Evolutionary conservation across 2,797 vertebrate species (phyloP).

Genomic region (Mallotus villosus): DNA sequence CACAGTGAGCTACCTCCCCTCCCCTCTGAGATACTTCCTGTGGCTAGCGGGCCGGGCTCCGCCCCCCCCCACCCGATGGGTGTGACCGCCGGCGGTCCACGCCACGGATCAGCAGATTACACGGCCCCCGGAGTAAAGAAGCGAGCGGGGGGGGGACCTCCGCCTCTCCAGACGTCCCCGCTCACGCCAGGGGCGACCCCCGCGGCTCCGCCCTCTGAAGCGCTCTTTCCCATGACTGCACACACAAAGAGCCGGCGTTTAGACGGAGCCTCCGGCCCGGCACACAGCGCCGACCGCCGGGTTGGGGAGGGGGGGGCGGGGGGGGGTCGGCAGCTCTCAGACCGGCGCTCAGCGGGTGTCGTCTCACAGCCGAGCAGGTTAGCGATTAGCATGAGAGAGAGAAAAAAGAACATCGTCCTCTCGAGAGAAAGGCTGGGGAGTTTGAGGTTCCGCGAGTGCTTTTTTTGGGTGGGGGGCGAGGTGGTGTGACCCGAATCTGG

Average conservation of each 20-base stretch:
- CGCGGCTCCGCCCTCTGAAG: conserved; percentile 69
- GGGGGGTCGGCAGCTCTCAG: conserved; percentile 52
- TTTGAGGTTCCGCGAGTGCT: conserved; percentile 8
- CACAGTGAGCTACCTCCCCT: conserved; percentile 5
- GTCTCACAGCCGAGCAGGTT: conserved; percentile 51
- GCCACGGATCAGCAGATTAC: conserved; percentile 73
- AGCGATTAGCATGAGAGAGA: conserved; percentile 36
- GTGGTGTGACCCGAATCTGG: background rate
- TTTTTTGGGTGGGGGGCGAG: conserved; percentile 5
- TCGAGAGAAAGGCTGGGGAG: conserved; percentile 10
- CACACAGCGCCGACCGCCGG: conserved; percentile 59
- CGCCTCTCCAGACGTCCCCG: conserved; percentile 49
- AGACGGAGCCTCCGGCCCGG: conserved; percentile 55
- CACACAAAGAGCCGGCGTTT: conserved; percentile 62
- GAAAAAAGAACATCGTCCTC: conserved; percentile 7
- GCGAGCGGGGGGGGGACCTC: conserved; percentile 54
- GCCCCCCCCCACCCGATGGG: conserved; percentile 60
- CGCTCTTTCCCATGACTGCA: conserved; percentile 70
- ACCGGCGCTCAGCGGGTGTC: conserved; percentile 35
- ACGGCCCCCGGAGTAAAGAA: conserved; percentile 55
- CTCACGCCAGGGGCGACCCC: conserved; percentile 50
- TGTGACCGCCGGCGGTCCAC: conserved; percentile 58
- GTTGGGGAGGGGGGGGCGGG: conserved; percentile 48
- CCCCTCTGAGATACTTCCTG: conserved; percentile 53
- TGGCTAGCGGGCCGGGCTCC: conserved; percentile 57